Evolutionary conservation across 1,140 invertebrate species (phyloP).

Genomic region (Hormaphis cornu): DNA sequence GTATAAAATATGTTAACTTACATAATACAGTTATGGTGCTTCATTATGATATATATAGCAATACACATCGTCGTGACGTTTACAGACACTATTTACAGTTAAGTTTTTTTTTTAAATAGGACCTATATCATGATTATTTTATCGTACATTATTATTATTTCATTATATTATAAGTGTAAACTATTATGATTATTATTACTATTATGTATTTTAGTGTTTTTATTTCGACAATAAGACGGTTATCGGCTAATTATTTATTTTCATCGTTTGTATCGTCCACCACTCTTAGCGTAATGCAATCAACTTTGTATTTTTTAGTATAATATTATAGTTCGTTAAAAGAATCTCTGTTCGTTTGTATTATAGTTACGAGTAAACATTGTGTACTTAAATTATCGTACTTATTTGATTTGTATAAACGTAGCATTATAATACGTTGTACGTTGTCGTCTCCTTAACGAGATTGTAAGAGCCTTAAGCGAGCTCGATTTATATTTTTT

Average conservation of each 20-base stretch:
- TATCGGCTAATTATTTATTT: background rate
- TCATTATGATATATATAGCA: conserved; percentile 29
- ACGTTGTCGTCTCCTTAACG: background rate
- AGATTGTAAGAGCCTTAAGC: background rate
- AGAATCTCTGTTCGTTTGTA: background rate
- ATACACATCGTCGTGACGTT: conserved; percentile 22
- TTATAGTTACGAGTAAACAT: background rate
- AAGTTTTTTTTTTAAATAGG: background rate
- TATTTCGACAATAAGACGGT: conserved; percentile 20
- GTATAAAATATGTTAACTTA: background rate
- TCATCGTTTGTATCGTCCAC: background rate
- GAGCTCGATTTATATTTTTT: background rate
- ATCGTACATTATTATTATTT: background rate
- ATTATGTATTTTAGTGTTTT: conserved; percentile 7
- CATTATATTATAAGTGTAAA: background rate
- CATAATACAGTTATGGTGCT: conserved; percentile 2
- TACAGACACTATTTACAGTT: background rate
- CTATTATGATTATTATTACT: background rate
- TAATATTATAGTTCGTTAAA: conserved; percentile 7
- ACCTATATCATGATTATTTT: background rate
- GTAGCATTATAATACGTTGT: too few species aligned
- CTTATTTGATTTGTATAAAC: background rate
- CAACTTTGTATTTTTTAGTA: conserved; percentile 23
- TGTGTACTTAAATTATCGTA: background rate
- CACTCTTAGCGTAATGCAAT: conserved; percentile 30